Conservation (phyloP, 2,888 invertebrate genomes). For the Sarcophaga caerulescens region DNA sequence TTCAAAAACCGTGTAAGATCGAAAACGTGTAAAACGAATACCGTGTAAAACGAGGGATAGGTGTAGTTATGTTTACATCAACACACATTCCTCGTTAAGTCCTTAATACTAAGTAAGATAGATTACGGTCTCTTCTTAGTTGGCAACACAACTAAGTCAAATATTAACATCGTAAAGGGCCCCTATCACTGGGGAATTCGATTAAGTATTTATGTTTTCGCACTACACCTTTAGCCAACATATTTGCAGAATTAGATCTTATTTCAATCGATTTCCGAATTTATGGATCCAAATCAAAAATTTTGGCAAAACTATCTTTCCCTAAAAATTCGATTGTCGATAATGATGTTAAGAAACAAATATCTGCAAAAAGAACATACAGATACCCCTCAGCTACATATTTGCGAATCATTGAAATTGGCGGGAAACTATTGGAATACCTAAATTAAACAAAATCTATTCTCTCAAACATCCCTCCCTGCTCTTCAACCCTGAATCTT, state of each 20-base stretch:
- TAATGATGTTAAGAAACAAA: neutral
- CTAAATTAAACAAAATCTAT: neutral
- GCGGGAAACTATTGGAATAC: neutral
- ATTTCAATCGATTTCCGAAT: neutral
- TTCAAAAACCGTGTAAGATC: too few relatives aligned
- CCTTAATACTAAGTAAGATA: neutral
- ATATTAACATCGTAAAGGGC: neutral
- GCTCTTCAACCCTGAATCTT: neutral
- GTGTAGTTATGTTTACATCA: neutral
- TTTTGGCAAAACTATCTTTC: neutral
- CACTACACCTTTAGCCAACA: neutral
- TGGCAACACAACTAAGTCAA: neutral
- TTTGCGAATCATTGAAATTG: neutral
- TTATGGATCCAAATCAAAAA: neutral
- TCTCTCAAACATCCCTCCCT: neutral
- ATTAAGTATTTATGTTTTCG: neutral
- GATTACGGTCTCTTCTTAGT: constrained; percentile 3
- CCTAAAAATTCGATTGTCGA: neutral
- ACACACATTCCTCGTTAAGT: neutral
- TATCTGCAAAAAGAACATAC: neutral
- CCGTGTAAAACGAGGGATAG: too few relatives aligned
- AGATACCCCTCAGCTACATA: neutral
- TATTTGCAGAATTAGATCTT: neutral
- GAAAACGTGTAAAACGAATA: too few relatives aligned
- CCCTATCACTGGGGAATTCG: neutral